Evolutionary conservation across 2,888 invertebrate genomes (phyloP).

Genomic region (Drosophila nr. fundita): DNA sequence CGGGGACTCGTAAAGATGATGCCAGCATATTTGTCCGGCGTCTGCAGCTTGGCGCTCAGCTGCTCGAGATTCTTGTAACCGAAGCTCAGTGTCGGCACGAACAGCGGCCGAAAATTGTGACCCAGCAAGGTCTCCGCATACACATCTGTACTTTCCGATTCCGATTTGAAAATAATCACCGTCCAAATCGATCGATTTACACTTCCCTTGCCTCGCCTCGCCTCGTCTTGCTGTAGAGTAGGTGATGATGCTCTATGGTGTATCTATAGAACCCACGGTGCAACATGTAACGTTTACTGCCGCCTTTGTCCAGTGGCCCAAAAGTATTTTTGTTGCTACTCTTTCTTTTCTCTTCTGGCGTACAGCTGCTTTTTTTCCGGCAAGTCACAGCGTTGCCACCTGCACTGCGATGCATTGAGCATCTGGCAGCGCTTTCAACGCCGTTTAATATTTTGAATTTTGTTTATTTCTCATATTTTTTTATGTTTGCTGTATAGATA

Average conservation of each 20-base stretch:
- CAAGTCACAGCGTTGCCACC: conserved; percentile 12
- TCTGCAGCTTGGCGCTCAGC: conserved; percentile 85
- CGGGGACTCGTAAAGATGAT: conserved; percentile 87
- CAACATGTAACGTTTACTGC: conserved; percentile 7
- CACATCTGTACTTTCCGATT: conserved; percentile 85
- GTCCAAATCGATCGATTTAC: conserved; percentile 39
- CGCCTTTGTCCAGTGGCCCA: conserved; percentile 15
- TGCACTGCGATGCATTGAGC: background rate
- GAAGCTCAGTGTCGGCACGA: conserved; percentile 86
- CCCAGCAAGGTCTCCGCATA: conserved; percentile 85
- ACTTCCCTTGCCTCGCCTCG: background rate
- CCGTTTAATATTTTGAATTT: background rate
- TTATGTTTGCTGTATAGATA: background rate
- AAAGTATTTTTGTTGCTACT: background rate
- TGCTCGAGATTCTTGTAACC: conserved; percentile 85
- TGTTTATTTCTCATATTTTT: background rate
- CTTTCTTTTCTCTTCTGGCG: background rate
- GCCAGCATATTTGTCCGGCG: conserved; percentile 85
- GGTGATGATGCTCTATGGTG: too few species aligned
- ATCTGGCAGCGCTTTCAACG: background rate
- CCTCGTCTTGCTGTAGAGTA: background rate
- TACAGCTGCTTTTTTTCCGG: conserved; percentile 24
- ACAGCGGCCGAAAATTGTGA: conserved; percentile 85
- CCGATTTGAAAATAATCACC: conserved; percentile 84
- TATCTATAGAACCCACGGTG: conserved; percentile 1